Evolutionary conservation across 1,140 invertebrate species (phyloP), one percentile per base, ranked within the genome.

Genomic region (Tetramorium alpestre): DNA sequence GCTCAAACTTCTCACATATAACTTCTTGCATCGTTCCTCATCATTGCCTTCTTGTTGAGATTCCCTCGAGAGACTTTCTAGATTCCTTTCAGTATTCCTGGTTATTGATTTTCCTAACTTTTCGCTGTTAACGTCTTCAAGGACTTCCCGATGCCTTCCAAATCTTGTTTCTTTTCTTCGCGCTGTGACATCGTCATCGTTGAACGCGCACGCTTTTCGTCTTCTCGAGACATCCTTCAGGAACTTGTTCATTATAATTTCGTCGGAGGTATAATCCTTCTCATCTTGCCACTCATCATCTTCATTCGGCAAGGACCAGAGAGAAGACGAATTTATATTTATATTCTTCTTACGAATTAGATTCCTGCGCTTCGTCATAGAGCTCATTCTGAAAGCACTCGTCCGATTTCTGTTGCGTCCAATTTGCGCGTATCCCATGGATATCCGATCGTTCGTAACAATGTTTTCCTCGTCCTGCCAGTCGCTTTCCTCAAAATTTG

Each of bases 11-110:
- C 60, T 81, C 41, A 84, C 65, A 10, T 51, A 41, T 10, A 56
- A 28, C 1, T 90, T 85, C 11, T 72, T 72, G 3, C 33, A 3
- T 44, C 28, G 81, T n/a, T 1, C 51, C 6, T 22, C 54, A 8
- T 7, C 25, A 49, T 75, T 67, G 41, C 49, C 44, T 44, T 82
- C 47, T 28, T 70, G n/a, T 7, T 62, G 76, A 13, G 93, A 82
- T 22, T 94, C 91, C 38, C 72, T 86, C 18, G 95, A 82, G 22
- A 22, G 22, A 47, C 81, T 93, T 70, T 94, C 87, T 51, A 93
- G 94, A 13, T 81, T 91, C 56, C 82, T 91, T 62, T 95, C 92
- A 16, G 94, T 84, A 44, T 87, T 95, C 87, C 6, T 70, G 94
- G 92, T 28, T 44, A 56, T 56, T 33, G 49, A 81, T 81, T 70